These are phyloP conservation scores for Thripadectes ignobilis DNA, from an alignment of 2,797 vertebrate species.

Conservation along the genomic window DNA sequence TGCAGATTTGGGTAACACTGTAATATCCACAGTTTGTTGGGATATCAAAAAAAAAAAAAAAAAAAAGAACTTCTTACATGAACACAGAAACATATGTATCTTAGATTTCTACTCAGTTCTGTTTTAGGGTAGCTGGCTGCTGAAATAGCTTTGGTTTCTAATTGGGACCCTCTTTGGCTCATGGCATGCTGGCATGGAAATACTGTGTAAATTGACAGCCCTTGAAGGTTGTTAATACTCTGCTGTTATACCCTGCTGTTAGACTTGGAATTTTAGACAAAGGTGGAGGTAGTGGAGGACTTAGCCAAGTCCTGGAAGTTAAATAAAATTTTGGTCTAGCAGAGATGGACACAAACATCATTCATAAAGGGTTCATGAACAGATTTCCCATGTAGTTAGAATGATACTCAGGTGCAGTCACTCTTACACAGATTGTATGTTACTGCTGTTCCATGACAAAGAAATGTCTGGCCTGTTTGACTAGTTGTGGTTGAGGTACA, in stretches of 20 bases:
- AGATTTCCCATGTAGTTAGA: neutral
- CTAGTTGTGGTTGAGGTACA: conserved; percentile 32
- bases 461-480: conserved; percentile 31
- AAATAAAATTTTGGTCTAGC: neutral
- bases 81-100: neutral
- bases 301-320: neutral
- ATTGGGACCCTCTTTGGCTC: neutral
- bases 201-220: neutral
- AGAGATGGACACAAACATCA: neutral
- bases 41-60: neutral
- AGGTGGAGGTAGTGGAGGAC: neutral
- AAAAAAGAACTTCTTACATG: neutral
- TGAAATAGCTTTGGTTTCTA: neutral
- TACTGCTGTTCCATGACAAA: neutral
- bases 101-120: neutral
- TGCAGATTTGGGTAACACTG: neutral
- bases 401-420: neutral
- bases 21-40: neutral
- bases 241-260: neutral
- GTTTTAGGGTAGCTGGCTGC: neutral
- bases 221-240: neutral
- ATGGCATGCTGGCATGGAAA: neutral
- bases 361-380: neutral
- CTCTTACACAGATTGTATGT: neutral
- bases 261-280: neutral